phyloP scores from a whole-genome alignment of 2,797 vertebrate species.

The Labroides dimidiatus region DNA sequence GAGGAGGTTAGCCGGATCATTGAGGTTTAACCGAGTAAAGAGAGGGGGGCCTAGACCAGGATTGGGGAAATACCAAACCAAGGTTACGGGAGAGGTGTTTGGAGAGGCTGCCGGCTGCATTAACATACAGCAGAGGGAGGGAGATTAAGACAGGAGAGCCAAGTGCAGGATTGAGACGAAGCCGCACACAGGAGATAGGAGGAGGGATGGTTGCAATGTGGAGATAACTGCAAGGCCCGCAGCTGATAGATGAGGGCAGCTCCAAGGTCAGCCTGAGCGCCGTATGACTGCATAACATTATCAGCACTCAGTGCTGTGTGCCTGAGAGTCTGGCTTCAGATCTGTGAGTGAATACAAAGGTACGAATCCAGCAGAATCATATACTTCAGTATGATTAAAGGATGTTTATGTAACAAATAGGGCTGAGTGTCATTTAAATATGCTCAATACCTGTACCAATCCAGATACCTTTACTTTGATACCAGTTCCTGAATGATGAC shows the following conservation, averaged over 20 bases:
- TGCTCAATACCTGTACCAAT: too few relatives aligned
- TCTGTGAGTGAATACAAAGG: not conserved
- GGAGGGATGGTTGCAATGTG: constrained; percentile 42
- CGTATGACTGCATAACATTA: constrained; percentile 51
- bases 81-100: constrained; percentile 16
- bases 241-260: constrained; percentile 64
- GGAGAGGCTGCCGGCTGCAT: constrained; percentile 5
- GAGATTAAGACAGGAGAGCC: constrained; percentile 31
- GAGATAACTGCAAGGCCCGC: constrained; percentile 51
- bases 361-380: not conserved
- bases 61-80: not conserved
- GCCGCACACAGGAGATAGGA: constrained; percentile 32
- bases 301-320: constrained; percentile 11
- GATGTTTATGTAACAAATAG: not conserved
- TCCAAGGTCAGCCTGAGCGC: constrained; percentile 65
- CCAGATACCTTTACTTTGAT: too few relatives aligned
- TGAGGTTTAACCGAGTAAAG: constrained; percentile 3
- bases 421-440: too few relatives aligned
- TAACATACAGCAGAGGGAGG: constrained; percentile 33
- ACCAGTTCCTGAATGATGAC: too few relatives aligned
- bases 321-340: not conserved
- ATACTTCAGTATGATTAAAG: not conserved
- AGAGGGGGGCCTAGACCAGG: not conserved
- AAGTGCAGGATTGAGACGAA: constrained; percentile 52
- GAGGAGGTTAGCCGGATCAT: not conserved